phyloP scores from a whole-genome alignment of 2,797 vertebrate species.

The Pelodytes ibericus region DNA sequence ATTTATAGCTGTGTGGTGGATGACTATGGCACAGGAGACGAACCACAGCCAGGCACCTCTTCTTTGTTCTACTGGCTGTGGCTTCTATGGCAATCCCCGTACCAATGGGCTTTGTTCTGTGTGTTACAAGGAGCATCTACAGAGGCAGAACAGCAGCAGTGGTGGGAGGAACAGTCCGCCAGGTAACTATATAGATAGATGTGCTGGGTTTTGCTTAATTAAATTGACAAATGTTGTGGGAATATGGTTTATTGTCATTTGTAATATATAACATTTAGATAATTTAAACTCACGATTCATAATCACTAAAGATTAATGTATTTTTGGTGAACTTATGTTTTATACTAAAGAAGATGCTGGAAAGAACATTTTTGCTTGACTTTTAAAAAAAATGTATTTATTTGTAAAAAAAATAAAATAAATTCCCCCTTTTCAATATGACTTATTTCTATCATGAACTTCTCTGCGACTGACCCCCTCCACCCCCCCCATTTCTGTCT shows the following conservation, averaged over 20 bases:
- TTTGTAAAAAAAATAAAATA: no score
- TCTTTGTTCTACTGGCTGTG: conserved; percentile 87
- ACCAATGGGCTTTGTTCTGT: conserved; percentile 89
- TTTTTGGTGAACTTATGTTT: no score
- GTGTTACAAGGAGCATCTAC: conserved; percentile 88
- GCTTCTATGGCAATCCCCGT: conserved; percentile 86
- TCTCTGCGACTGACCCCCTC: no score
- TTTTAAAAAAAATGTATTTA: no score
- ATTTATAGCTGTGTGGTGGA: conserved; percentile 73
- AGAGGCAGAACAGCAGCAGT: conserved; percentile 81
- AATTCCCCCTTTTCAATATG: no score
- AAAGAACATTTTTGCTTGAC: no score
- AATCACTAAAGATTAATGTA: no score
- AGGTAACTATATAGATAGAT: conserved; percentile 72
- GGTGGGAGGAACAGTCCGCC: conserved; percentile 81
- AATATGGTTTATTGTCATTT: neutral
- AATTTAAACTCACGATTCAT: no score
- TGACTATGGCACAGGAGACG: conserved; percentile 87
- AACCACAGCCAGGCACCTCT: conserved; percentile 87
- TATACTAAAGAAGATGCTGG: no score
- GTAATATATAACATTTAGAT: no score
- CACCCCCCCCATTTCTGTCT: no score
- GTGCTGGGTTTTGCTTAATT: neutral
- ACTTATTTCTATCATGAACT: neutral
- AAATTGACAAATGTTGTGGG: no score